Conservation (phyloP, 2,888 invertebrate species). For the Ametastegia equiseti region DNA sequence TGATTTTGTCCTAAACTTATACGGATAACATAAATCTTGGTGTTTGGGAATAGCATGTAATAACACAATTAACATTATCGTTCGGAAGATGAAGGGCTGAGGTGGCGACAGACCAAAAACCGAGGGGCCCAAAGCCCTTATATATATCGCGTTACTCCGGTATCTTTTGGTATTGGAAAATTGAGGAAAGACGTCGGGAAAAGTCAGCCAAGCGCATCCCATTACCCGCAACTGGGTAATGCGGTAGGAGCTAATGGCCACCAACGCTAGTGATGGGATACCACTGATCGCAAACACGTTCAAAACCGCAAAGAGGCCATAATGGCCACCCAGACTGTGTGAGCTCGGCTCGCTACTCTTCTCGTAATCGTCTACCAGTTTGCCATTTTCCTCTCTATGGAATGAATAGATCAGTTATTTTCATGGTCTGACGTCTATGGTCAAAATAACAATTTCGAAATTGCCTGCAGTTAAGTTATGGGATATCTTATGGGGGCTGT, state of each 20-base stretch:
- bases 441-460: not conserved
- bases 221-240: constrained; percentile 66
- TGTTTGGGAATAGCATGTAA: constrained; percentile 48
- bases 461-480: no score
- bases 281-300: constrained; percentile 35
- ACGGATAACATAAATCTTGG: constrained; percentile 45
- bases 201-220: constrained; percentile 52
- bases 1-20: constrained; percentile 28
- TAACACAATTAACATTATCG: constrained; percentile 61
- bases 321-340: not conserved
- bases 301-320: constrained; percentile 20
- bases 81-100: constrained; percentile 26
- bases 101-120: constrained; percentile 16
- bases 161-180: constrained; percentile 59
- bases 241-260: constrained; percentile 68
- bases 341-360: constrained; percentile 7
- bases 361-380: not conserved
- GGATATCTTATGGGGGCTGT: no score
- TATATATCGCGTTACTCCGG: constrained; percentile 16
- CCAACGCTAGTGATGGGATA: constrained; percentile 61
- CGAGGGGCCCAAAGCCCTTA: not conserved
- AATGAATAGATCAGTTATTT: not conserved
- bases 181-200: constrained; percentile 57
- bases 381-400: not conserved
- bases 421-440: not conserved